phyloP scores from a whole-genome alignment of 1,140 invertebrate species.

The Lasioglossum albipes region DNA sequence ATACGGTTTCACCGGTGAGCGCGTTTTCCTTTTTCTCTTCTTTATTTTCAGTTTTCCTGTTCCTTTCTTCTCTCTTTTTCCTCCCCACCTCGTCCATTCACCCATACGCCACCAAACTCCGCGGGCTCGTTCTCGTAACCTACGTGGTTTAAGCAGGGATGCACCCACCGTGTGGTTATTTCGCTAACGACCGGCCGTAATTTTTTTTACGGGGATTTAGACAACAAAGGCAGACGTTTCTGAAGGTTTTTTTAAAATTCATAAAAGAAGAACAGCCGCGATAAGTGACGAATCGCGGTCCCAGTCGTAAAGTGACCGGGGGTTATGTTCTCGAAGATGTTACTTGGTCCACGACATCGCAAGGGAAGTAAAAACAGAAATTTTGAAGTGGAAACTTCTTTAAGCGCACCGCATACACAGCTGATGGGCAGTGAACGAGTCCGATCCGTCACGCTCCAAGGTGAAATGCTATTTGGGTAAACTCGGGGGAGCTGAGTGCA shows the following conservation, averaged over 20 bases:
- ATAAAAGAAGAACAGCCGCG: not conserved
- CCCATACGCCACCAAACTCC: not conserved
- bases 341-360: too few relatives aligned
- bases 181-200: conserved; percentile 38
- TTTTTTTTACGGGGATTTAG: conserved; percentile 40
- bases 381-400: too few relatives aligned
- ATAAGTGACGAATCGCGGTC: not conserved
- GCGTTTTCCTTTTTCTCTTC: not conserved
- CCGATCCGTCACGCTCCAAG: too few relatives aligned
- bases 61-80: not conserved
- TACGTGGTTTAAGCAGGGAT: not conserved
- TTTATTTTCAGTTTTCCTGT: not conserved
- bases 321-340: too few relatives aligned
- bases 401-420: too few relatives aligned
- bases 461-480: too few relatives aligned
- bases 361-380: too few relatives aligned
- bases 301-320: too few relatives aligned
- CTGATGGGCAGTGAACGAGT: too few relatives aligned
- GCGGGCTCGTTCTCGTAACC: conserved; percentile 20
- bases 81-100: not conserved
- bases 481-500: too few relatives aligned
- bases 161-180: conserved; percentile 4
- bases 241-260: not conserved
- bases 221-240: conserved; percentile 26
- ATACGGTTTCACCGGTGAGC: not conserved